Conservation (phyloP, 2,888 invertebrate genomes). For the Lasius fuliginosus region DNA sequence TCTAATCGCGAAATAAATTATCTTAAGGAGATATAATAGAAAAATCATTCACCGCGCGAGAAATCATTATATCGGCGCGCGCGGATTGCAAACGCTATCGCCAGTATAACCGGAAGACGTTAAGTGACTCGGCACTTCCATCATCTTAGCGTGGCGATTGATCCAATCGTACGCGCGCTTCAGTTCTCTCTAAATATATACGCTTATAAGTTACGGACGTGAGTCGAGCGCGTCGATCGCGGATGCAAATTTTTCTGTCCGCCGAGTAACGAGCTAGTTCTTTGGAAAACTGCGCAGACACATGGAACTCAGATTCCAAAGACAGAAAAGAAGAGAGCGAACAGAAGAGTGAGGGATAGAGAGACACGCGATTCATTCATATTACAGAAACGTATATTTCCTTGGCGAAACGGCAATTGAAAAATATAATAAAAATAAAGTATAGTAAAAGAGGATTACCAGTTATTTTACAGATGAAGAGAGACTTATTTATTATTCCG, state of each 20-base stretch:
- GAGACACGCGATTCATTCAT: neutral
- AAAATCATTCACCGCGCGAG: conserved; percentile 44
- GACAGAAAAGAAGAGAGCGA: neutral
- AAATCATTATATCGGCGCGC: conserved; percentile 35
- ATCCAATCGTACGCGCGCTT: conserved; percentile 42
- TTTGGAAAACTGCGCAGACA: conserved; percentile 32
- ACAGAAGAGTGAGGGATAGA: neutral
- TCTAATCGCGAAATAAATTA: conserved; percentile 55
- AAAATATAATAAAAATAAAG: conserved; percentile 33
- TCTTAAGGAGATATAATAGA: conserved; percentile 51
- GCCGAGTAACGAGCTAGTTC: conserved; percentile 39
- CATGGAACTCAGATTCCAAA: neutral
- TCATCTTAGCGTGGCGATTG: conserved; percentile 29
- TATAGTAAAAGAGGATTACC: conserved; percentile 27
- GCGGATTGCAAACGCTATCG: conserved; percentile 32
- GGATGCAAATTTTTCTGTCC: conserved; percentile 30
- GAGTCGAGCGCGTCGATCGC: conserved; percentile 7
- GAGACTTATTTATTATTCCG: conserved; percentile 38
- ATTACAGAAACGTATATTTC: neutral
- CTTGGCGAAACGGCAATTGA: conserved; percentile 22
- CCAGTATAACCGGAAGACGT: conserved; percentile 49
- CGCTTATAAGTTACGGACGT: conserved; percentile 23
- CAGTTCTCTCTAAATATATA: neutral
- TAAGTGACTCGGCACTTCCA: conserved; percentile 45
- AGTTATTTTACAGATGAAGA: conserved; percentile 44